Conservation (phyloP, 2,888 invertebrate species). For the Andrena dorsata region DNA sequence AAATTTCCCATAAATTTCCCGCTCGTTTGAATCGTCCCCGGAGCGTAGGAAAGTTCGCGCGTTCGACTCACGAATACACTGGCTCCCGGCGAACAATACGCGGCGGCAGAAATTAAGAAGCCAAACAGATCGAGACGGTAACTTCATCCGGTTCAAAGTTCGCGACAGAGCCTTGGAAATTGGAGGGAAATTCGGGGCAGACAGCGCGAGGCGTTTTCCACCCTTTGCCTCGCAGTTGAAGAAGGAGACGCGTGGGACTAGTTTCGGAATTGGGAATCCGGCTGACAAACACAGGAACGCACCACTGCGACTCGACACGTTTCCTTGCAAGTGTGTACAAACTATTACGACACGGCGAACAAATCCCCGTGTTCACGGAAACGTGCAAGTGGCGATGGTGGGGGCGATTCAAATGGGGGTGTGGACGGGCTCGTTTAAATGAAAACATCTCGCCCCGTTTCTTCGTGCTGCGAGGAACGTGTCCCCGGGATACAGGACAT, state of each 20-base stretch:
- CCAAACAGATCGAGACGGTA: constrained; percentile 5
- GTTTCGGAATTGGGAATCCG: constrained; percentile 20
- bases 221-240: not conserved
- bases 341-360: constrained; percentile 49
- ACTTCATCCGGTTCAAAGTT: not conserved
- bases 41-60: constrained; percentile 18
- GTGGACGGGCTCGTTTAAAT: constrained; percentile 50
- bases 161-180: not conserved
- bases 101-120: not conserved
- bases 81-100: not conserved
- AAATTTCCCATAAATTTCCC: constrained; percentile 41
- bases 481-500: constrained; percentile 46
- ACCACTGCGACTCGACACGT: constrained; percentile 4
- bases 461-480: constrained; percentile 32
- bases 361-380: constrained; percentile 46
- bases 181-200: not conserved
- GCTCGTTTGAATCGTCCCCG: constrained; percentile 8
- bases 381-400: constrained; percentile 38
- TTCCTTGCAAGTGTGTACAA: constrained; percentile 27
- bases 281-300: constrained; percentile 10
- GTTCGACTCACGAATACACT: not conserved
- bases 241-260: not conserved
- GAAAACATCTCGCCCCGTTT: constrained; percentile 58
- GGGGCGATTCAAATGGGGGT: not conserved
- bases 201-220: constrained; percentile 7